Evolutionary conservation across 1,140 invertebrate genomes (phyloP), one percentile per base, ranked within the genome.

Genomic region (Gryon sp.): DNA sequence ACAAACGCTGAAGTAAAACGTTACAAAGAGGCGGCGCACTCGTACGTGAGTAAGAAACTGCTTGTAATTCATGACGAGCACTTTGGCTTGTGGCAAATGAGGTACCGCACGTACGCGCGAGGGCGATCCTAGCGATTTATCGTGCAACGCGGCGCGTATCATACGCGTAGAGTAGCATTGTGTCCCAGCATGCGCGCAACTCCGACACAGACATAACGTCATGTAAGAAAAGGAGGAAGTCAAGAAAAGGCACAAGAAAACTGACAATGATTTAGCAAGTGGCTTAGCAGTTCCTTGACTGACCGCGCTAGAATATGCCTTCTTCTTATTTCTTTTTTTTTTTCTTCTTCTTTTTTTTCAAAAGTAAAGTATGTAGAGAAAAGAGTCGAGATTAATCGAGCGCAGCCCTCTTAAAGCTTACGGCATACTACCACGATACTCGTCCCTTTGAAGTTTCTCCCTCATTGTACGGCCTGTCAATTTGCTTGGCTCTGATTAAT

Each of bases 401-500:
- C 72, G 34, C 76, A 76, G 72, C 76, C 74, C 66, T 59, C 76
- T 77, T 70, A 68, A 65, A 76, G 73, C 81, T 76, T 76, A 76
- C 41, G 45, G 65, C 65, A 63, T 76, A 52, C 74, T 74, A 50
- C 59, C 34, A 76, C 74, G 59, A 45, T 72, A 68, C 55, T 73
- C 77, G 70, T 75, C 68, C 68, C 78, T 82, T 80, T 82, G 77
- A 80, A 82, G 79, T 69, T 53, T 80, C 73, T 80, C 73, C 66
- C 74, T 79, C 74, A 77, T 79, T 79, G 80, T 78, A 53, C 75
- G 60, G 69, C 79, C 80, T 83, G 80, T 82, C 82, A 83, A 83
- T 83, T 83, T 83, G 50, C 79, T 70, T 73, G 50, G 66, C 73
- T 80, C 76, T 84, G 81, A 84, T 82, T 82, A 81, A 84, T 84